phyloP scores from a whole-genome alignment of 2,888 invertebrate genomes.

The Actias luna region DNA sequence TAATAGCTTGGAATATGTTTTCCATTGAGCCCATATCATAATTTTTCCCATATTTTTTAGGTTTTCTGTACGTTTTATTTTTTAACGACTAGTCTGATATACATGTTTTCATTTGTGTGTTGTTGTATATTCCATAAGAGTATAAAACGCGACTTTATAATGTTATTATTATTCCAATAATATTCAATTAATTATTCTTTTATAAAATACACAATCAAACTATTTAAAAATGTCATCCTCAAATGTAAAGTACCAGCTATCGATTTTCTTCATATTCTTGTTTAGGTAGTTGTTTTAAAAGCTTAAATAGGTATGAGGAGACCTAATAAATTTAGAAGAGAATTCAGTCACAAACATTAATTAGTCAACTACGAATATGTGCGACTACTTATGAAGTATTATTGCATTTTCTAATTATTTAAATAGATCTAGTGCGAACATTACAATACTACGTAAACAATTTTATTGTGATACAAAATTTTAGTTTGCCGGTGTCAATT shows the following conservation, averaged over 20 bases:
- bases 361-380: constrained; percentile 58
- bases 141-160: too few relatives aligned
- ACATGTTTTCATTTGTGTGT: too few relatives aligned
- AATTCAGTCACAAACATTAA: constrained; percentile 40
- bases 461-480: constrained; percentile 20
- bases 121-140: too few relatives aligned
- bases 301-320: background rate
- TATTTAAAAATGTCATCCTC: constrained; percentile 9
- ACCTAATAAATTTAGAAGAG: constrained; percentile 32
- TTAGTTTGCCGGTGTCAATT: constrained; percentile 1
- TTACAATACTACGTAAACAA: constrained; percentile 43
- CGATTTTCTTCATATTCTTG: background rate
- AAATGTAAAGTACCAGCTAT: constrained; percentile 8
- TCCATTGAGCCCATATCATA: too few relatives aligned
- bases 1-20: too few relatives aligned
- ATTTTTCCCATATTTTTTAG: too few relatives aligned
- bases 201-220: background rate
- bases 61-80: too few relatives aligned
- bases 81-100: too few relatives aligned
- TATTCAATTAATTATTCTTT: too few relatives aligned
- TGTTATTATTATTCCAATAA: too few relatives aligned
- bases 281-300: constrained; percentile 7
- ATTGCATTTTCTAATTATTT: constrained; percentile 71
- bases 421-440: constrained; percentile 60
- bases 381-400: constrained; percentile 78